A percentile compares a stretch with the other conserved stretches of the same genome.
Evolutionary conservation across 2,888 invertebrate species (phyloP).

Genomic region (Drosophila ustulata): DNA sequence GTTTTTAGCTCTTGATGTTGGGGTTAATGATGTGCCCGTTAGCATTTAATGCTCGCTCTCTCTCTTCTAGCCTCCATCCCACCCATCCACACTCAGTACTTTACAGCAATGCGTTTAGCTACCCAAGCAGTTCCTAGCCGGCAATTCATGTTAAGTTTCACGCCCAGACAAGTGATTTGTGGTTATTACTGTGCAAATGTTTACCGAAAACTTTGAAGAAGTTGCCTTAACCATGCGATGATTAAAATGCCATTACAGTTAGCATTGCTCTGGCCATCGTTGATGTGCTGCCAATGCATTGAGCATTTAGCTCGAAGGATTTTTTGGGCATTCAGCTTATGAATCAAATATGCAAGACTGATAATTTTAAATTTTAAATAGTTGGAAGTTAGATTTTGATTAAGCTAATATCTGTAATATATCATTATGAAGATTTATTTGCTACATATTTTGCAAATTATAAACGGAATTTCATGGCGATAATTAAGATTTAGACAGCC

Average conservation of each 20-base stretch:
- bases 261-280: conserved; percentile 1
- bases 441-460: too few relatives aligned
- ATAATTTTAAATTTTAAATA: not conserved
- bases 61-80: not conserved
- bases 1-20: conserved; percentile 19
- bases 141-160: conserved; percentile 34
- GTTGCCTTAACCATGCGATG: conserved; percentile 7
- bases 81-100: conserved; percentile 17
- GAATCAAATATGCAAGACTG: not conserved
- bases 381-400: not conserved
- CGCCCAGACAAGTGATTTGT: conserved; percentile 53
- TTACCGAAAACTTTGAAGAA: conserved; percentile 34
- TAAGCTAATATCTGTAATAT: too few relatives aligned
- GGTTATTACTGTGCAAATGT: conserved; percentile 49
- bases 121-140: conserved; percentile 1
- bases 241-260: conserved; percentile 37
- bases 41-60: conserved; percentile 50
- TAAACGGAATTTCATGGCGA: too few relatives aligned
- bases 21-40: conserved; percentile 70
- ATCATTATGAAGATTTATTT: too few relatives aligned
- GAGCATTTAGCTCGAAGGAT: not conserved
- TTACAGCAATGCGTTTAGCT: conserved; percentile 51
- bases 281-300: not conserved
- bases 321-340: not conserved
- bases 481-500: too few relatives aligned